Evolutionary conservation across 2,888 invertebrate genomes (phyloP), one percentile per base, ranked within the genome.

Genomic region (Cosmorhoe ocellata): DNA sequence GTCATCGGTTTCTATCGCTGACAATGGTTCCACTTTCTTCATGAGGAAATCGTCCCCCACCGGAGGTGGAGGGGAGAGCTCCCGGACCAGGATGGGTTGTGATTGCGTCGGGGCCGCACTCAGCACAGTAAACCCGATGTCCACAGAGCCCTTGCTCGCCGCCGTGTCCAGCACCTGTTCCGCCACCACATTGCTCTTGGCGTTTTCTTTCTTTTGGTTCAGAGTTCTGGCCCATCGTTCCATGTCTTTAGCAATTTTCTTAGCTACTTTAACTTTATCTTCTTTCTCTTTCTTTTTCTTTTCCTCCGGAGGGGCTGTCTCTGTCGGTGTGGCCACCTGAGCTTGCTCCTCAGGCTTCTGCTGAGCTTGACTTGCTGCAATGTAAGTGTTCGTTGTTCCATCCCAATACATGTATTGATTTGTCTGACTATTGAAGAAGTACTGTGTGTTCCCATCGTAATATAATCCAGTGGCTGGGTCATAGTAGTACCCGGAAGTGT

Each of bases 361-460:
- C 46, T 78, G 83, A 6, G 59, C 64, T 52, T 85, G 83, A 10
- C 81, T 71, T 0, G 92, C 93, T 11, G 91, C 85, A 13, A 91
- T 79, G 64, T 95, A 95, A 0, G 94, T 94, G 51, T 91, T 91
- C 31, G 91, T 92, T 0, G 93, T 92, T 0, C 93, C 92, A 84
- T 99, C 98, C 98, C 98, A 99, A 76, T 98, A 99, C 74, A 99
- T 92, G 82, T 98, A 99, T 73, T 97, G 95, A 63, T 95, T 95
- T 0, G 95, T 95, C 63, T 95, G 94, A 66, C 96, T 94, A 80
- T 99, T 99, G 88, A 96, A 99, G 82, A 98, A 99, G 83, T 99
- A 99, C 74, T 96, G 97, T 1, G 98, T 97, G 66, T 94, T 96
- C 0, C 98, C 95, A 90, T 99, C 99, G 79, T 99, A 99, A 82